Evolutionary conservation across 2,113 vertebrate genomes (phyloP).

Genomic region (Phalacrocorax brasilianus): DNA sequence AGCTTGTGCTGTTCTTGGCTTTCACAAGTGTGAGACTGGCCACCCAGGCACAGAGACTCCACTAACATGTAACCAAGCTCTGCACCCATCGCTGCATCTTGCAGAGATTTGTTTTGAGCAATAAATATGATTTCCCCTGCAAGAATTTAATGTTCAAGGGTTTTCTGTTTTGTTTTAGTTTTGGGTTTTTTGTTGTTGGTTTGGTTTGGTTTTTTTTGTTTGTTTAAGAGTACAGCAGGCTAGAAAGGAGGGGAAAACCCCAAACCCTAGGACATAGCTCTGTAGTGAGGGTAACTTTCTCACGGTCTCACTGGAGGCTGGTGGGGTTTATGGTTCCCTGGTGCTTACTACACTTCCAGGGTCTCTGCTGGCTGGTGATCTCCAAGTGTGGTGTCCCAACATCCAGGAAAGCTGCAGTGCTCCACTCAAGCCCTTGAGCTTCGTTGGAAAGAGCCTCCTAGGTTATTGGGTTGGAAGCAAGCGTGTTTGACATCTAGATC

Average conservation of each 20-base stretch:
- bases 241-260: neutral
- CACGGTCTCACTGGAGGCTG: neutral
- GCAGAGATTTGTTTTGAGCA: neutral
- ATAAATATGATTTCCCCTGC: neutral
- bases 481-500: neutral
- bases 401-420: neutral
- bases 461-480: neutral
- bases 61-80: neutral
- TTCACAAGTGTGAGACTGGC: neutral
- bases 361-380: neutral
- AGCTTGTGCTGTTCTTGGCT: neutral
- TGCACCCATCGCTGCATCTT: neutral
- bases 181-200: no score
- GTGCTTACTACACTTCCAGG: neutral
- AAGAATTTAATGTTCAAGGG: neutral
- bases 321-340: neutral
- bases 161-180: no score
- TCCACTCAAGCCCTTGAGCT: neutral
- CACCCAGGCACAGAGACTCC: fast-evolving
- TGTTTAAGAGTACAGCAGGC: neutral
- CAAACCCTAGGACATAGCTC: neutral
- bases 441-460: neutral
- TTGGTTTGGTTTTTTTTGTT: no score
- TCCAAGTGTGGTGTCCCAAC: neutral
- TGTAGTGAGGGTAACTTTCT: neutral